Conservation (phyloP, 2,113 vertebrate genomes). For the Cisticola juncidis region DNA sequence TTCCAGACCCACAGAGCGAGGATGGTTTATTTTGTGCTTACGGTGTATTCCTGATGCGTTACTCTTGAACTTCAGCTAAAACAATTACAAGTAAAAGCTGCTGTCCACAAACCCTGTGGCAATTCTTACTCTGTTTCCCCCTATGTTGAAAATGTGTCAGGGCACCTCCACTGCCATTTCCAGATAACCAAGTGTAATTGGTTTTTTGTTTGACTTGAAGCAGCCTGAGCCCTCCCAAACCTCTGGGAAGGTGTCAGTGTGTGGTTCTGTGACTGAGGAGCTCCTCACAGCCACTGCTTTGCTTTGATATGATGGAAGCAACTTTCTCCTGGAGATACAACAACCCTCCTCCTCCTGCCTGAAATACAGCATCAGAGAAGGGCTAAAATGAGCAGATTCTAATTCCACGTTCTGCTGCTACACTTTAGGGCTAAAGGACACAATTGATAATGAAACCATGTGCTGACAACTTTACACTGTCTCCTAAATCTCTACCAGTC, state of each 20-base stretch:
- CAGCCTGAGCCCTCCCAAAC: neutral
- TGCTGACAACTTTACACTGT: constrained; percentile 41
- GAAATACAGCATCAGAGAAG: constrained; percentile 25
- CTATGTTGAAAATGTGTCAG: neutral
- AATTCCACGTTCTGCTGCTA: constrained; percentile 15
- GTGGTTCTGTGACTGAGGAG: neutral
- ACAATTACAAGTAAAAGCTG: neutral
- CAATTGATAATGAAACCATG: constrained; percentile 57
- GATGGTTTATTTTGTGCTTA: neutral
- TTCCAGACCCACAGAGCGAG: neutral
- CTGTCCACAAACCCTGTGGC: neutral
- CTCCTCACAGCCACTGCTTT: neutral
- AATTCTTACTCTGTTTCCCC: neutral
- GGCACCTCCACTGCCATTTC: neutral
- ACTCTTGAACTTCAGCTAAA: neutral
- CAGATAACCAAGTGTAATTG: neutral
- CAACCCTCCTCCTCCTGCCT: neutral
- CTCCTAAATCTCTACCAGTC: constrained; percentile 22
- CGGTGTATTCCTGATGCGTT: neutral
- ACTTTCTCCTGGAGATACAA: constrained; percentile 39
- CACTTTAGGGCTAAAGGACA: constrained; percentile 30
- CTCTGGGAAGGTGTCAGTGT: neutral
- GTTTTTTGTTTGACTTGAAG: neutral
- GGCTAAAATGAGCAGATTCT: neutral
- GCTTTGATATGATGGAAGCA: constrained; percentile 14